Evolutionary conservation across 2,113 vertebrate genomes (phyloP), one percentile per base, ranked within the genome.

Genomic region (Halcyon senegalensis): DNA sequence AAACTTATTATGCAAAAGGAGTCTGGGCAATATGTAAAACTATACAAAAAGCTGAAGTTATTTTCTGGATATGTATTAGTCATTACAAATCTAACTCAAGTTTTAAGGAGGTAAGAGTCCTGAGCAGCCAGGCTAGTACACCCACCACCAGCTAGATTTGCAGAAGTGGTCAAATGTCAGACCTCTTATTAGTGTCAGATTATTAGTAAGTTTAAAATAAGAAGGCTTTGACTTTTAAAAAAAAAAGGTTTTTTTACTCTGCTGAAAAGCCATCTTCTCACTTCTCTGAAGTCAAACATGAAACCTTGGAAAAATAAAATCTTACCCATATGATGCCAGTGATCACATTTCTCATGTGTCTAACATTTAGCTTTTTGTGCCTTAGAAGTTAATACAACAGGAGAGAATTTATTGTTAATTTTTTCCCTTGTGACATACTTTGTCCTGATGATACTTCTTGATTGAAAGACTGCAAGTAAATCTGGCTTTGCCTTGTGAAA

Each of bases 401-500:
- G 18, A 80, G n/a, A 74, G 51, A 25, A 77, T 50, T 81, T 77
- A 73, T 64, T 31, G 43, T 5, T 70, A 4, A 9, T 72, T 83
- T 87, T 84, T 64, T 18, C 25, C 58, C 53, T 55, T 55, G 35
- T 67, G 60, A 80, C 50, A 91, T 11, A 66, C 41, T 66, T 59
- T 43, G 37, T 88, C 72, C 63, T 60, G 18, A 33, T 84, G 56
- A 27, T 81, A 89, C 39, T 77, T 86, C 83, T 78, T 92, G 88
- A 94, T 10, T 81, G 83, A 94, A 90, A 84, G 53, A 70, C 68
- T 67, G 41, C n/a, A 86, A 78, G 51, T 68, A 90, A 94, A 86
- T 58, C 64, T 88, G 64, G 30, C 85, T 96, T 87, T 86, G 60
- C 50, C 51, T 86, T 88, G 86, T n/a, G 70, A 94, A 95, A 89